Percentiles rank a stretch among this genome's conserved stretches.
Evolutionary conservation across 2,888 invertebrate genomes (phyloP).

Genomic region (Dryobota labecula): DNA sequence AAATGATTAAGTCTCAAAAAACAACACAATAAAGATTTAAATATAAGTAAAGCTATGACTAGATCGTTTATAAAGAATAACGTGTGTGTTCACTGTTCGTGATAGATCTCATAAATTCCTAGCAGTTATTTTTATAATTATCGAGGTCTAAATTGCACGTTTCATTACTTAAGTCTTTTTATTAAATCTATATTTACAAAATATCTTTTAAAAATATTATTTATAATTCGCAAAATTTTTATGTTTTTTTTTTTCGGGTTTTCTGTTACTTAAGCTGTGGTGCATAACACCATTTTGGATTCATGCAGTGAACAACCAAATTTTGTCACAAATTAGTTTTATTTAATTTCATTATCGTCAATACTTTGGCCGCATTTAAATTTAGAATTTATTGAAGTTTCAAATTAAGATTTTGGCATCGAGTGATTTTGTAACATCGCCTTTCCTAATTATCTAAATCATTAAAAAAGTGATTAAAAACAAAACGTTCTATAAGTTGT

Average conservation of each 20-base stretch:
- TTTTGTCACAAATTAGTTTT: constrained; percentile 22
- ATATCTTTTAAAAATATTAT: constrained; percentile 88
- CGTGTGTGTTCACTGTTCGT: constrained; percentile 70
- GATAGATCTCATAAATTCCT: constrained; percentile 75
- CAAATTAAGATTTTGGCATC: constrained; percentile 66
- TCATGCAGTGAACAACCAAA: constrained; percentile 69
- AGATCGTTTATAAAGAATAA: constrained; percentile 74
- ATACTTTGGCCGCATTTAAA: constrained; percentile 68
- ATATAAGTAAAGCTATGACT: constrained; percentile 77
- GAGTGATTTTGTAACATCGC: constrained; percentile 35
- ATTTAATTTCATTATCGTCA: constrained; percentile 36
- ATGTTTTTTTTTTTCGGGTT: constrained; percentile 65
- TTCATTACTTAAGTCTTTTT: constrained; percentile 73
- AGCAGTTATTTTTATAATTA: constrained; percentile 81
- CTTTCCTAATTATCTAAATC: constrained; percentile 25
- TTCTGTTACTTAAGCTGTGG: constrained; percentile 76
- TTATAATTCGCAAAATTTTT: constrained; percentile 83
- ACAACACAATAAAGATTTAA: constrained; percentile 43
- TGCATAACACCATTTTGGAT: constrained; percentile 73
- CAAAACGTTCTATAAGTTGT: constrained; percentile 21
- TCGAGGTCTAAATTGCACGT: constrained; percentile 88
- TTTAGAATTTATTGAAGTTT: constrained; percentile 58
- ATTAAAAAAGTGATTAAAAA: constrained; percentile 37
- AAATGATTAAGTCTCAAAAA: constrained; percentile 43
- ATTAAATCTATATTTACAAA: constrained; percentile 87